These are phyloP conservation scores for Enteromius treurensis DNA, from an alignment of 2,797 vertebrate species.

Conservation along the genomic window DNA sequence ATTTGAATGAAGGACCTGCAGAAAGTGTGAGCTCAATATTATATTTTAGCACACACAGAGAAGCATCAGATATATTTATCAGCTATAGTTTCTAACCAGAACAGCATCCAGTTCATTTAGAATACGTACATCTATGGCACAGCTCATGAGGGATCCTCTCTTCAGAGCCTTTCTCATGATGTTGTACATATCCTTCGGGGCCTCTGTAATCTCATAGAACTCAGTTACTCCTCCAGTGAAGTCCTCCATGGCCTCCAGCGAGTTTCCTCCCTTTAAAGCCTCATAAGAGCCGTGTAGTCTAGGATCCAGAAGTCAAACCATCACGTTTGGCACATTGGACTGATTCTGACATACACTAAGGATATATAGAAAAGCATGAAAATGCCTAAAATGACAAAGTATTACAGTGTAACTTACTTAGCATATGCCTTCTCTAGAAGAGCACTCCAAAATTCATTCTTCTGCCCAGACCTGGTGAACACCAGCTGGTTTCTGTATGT, in stretches of 20 bases:
- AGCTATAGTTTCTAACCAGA: not conserved
- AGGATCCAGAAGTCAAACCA: constrained; percentile 27
- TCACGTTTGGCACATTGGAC: not conserved
- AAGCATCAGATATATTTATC: not conserved
- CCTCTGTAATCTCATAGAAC: constrained; percentile 90
- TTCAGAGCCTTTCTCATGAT: constrained; percentile 95
- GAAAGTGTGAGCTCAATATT: no score
- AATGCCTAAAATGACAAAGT: not conserved
- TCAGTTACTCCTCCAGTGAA: constrained; percentile 97
- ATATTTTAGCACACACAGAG: not conserved
- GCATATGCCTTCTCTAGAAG: constrained; percentile 97
- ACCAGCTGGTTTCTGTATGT: constrained; percentile 85
- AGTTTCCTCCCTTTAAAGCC: constrained; percentile 95
- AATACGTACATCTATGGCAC: constrained; percentile 91
- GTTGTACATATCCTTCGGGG: constrained; percentile 88
- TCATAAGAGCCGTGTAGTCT: constrained; percentile 97
- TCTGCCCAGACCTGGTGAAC: constrained; percentile 89
- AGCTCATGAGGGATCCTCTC: constrained; percentile 96
- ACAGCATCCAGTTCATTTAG: not conserved
- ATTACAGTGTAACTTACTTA: constrained; percentile 81
- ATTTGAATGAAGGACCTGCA: not conserved
- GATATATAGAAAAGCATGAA: not conserved
- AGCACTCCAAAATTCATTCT: constrained; percentile 97
- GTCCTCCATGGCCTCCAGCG: constrained; percentile 97
- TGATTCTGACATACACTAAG: not conserved